Percentiles rank a stretch among this genome's conserved stretches.
Conservation (phyloP, 2,888 invertebrate species). For the Hyles lineata region DNA sequence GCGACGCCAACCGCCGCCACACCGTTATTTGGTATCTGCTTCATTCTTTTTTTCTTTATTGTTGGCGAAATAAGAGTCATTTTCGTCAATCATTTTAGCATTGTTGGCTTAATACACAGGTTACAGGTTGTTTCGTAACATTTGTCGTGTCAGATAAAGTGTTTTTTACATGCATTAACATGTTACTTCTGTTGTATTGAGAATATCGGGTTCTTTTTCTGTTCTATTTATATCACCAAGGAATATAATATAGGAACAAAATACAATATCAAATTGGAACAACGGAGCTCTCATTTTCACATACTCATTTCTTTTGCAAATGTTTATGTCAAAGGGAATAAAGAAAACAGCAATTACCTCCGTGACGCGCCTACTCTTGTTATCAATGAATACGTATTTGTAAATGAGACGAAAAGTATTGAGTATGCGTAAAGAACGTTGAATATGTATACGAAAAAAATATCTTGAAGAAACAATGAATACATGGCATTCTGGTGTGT, state of each 20-base stretch:
- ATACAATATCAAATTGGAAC: no score
- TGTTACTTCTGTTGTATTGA: not conserved
- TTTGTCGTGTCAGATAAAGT: constrained; percentile 42
- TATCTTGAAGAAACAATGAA: constrained; percentile 16
- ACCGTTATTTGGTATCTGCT: constrained; percentile 44
- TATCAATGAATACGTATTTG: no score
- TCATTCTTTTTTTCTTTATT: constrained; percentile 46
- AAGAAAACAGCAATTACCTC: no score
- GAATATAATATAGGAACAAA: no score
- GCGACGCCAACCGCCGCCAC: constrained; percentile 45
- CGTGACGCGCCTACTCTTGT: no score
- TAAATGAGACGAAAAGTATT: no score
- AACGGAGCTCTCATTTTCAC: no score
- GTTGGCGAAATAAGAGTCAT: constrained; percentile 37
- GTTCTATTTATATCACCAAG: not conserved
- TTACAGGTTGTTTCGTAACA: constrained; percentile 53
- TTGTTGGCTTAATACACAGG: constrained; percentile 41
- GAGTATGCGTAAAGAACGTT: no score
- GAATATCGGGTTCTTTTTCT: not conserved
- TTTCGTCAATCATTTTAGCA: not conserved
- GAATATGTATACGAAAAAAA: not conserved
- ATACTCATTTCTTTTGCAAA: no score
- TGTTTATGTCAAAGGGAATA: no score
- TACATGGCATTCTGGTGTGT: constrained; percentile 38
- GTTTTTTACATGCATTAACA: not conserved